Evolutionary conservation across 2,888 invertebrate genomes (phyloP), one percentile per base, ranked within the genome.

Genomic region (Teleogryllus oceanicus): DNA sequence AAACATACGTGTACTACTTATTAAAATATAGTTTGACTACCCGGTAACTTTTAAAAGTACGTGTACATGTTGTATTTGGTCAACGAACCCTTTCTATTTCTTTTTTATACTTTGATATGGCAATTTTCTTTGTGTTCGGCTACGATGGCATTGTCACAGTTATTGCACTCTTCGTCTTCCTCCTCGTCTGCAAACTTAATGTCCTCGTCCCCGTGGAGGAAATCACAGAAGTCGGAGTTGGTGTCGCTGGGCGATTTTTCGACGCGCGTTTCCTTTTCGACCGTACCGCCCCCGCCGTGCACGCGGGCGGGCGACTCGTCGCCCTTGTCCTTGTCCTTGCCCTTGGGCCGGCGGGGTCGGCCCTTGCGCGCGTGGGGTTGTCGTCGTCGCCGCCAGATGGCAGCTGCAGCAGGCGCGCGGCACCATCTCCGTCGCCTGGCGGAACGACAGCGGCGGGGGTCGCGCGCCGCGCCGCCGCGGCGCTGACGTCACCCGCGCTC

Each of bases 141-240:
- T 62, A 62, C n/a, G n/a, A n/a, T n/a, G 13, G n/a, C n/a, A 62
- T 62, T 62, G n/a, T 62, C 62, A 62, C 62, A 12, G n/a, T 12
- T n/a, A 62, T 75, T 75, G 13, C 75, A 49, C 20, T 81, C 81
- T 18, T 78, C 87, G 2, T 91, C 91, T 1, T 91, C 91, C 83
- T 90, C 91, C 62, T 93, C 93, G 84, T 94, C 94, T 11, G 92
- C 94, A 85, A 92, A 94, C 84, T 90, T 92, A 78, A 94, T 91
- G 83, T 93, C 90, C 78, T 90, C 90, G 82, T 92, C 89, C 83
- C 90, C 89, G 84, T 90, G 90, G 16, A 91, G 85, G 0, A 88
- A 88, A 81, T 89, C 88, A 77, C 84, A 84, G 79, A 84, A 83
- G 50, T 83, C 83, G 13, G 62, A 62, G 78, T 82, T 82, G 20